A percentile compares a stretch with the other conserved stretches of the same genome.
Evolutionary conservation across 2,113 vertebrate species (phyloP).

Genomic region (Mormyrus lacerda): DNA sequence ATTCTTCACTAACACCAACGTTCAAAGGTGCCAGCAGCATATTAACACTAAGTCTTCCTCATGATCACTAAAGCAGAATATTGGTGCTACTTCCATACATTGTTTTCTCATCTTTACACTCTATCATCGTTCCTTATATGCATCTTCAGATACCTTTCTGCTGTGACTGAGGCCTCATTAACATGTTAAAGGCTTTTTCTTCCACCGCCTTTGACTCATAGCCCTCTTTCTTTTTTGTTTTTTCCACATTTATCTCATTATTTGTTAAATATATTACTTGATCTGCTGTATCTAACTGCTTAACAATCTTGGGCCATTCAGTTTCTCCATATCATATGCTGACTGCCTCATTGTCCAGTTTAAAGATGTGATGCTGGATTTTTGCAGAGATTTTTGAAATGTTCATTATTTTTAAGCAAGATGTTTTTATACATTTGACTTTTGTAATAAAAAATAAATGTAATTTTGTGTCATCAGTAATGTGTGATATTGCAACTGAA

Average conservation of each 20-base stretch:
- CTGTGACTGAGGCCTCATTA: background rate
- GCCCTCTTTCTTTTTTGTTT: background rate
- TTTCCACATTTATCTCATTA: background rate
- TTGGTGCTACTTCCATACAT: background rate
- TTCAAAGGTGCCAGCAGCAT: background rate
- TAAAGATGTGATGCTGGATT: too few species aligned
- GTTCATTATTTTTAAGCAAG: too few species aligned
- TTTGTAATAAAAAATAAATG: too few species aligned
- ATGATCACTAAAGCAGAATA: background rate
- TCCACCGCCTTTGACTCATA: background rate
- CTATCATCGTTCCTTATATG: accelerated
- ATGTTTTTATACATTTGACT: too few species aligned
- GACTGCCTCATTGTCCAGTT: too few species aligned
- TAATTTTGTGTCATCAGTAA: too few species aligned
- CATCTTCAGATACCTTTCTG: background rate
- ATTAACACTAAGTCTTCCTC: background rate
- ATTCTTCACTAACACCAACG: background rate
- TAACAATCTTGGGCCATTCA: background rate
- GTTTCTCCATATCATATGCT: background rate
- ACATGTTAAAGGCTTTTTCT: background rate
- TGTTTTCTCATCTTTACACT: background rate
- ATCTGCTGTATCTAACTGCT: background rate
- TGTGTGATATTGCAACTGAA: too few species aligned
- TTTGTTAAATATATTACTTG: background rate
- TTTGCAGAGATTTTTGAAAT: too few species aligned